A percentile compares a stretch with the other conserved stretches of the same genome.
phyloP scores from a whole-genome alignment of 2,888 invertebrate species.

The Frankliniella fusca region DNA sequence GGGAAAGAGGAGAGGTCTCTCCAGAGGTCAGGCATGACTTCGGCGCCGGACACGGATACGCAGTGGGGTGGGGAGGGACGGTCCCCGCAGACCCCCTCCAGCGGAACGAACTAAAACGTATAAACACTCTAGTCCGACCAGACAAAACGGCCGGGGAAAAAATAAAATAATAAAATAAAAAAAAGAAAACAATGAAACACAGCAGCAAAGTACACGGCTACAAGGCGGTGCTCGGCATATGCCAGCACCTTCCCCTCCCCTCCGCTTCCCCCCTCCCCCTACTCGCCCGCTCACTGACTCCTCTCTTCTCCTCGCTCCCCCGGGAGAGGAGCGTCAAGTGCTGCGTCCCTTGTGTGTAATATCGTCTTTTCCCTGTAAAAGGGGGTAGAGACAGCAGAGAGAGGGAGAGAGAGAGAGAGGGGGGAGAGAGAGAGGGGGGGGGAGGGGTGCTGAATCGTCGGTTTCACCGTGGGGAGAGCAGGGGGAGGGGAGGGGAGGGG shows the following conservation, averaged over 20 bases:
- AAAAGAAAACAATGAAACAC: background rate
- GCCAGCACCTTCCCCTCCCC: background rate
- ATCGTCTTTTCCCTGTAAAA: background rate
- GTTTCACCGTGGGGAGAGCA: background rate
- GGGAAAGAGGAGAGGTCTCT: too few relatives aligned
- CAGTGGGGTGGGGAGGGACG: too few relatives aligned
- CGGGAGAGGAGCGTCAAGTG: constrained; percentile 14
- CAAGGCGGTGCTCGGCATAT: background rate
- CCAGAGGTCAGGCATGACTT: too few relatives aligned
- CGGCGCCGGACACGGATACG: too few relatives aligned
- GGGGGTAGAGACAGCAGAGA: background rate
- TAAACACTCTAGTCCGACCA: background rate
- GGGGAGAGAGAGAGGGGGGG: too few relatives aligned
- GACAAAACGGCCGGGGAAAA: background rate
- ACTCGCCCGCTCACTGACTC: background rate
- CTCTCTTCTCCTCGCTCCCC: background rate
- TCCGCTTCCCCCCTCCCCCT: constrained; percentile 4
- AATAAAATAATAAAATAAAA: background rate
- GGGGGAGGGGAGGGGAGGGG: too few relatives aligned
- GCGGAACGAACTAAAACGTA: background rate
- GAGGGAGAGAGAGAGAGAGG: background rate
- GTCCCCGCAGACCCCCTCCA: background rate
- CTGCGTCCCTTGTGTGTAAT: constrained; percentile 15
- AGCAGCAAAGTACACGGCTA: background rate
- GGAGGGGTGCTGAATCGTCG: background rate